A percentile compares a stretch with the other conserved stretches of the same genome.
Evolutionary conservation across 2,797 vertebrate species (phyloP).

Genomic region (Carcharodon carcharias): DNA sequence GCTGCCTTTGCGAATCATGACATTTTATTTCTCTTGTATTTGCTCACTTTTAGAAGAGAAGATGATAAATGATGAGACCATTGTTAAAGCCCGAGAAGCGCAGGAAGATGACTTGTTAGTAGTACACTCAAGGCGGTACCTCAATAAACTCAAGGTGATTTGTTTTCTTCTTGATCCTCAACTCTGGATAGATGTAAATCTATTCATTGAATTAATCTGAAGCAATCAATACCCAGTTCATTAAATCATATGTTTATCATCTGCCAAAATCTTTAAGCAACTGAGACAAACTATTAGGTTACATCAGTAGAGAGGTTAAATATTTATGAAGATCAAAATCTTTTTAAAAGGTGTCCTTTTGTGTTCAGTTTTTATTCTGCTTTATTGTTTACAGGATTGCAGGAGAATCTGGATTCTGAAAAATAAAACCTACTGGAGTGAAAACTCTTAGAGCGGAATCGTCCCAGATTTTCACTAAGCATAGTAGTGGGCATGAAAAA

Average conservation of each 20-base stretch:
- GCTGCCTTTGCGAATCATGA: background rate
- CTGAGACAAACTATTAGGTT: background rate
- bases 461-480: too few species aligned
- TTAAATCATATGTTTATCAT: background rate
- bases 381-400: background rate
- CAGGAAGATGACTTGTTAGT: slow-evolving; percentile 85
- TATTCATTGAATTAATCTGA: background rate
- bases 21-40: background rate
- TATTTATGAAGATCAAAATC: background rate
- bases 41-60: slow-evolving; percentile 71
- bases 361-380: background rate
- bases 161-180: background rate
- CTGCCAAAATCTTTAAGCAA: background rate
- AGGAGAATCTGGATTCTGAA: background rate
- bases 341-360: background rate
- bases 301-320: background rate
- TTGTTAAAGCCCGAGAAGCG: slow-evolving; percentile 80
- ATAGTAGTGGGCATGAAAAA: too few species aligned
- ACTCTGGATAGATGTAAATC: background rate
- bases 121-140: slow-evolving; percentile 81
- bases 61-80: slow-evolving; percentile 71
- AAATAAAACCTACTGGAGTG: background rate
- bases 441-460: background rate
- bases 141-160: slow-evolving; percentile 83
- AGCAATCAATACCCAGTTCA: background rate